These are phyloP conservation scores for Halcyon smyrnensis DNA, from an alignment of 2,797 vertebrate species.

Conservation along the genomic window DNA sequence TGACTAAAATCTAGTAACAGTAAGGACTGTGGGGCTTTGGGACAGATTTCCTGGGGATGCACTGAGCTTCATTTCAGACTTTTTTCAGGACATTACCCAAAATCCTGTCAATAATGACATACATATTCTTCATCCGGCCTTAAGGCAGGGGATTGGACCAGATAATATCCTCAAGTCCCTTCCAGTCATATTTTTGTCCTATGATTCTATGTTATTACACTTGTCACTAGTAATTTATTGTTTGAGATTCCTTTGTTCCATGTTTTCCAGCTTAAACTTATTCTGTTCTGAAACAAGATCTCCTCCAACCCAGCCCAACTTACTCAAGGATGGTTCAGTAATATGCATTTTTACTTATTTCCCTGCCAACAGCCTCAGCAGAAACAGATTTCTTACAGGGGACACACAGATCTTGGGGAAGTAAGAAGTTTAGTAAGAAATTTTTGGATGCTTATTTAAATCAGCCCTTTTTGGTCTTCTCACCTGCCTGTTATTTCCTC, in stretches of 20 bases:
- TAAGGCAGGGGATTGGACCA: not conserved
- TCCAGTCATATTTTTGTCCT: not conserved
- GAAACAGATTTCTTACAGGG: conserved; percentile 10
- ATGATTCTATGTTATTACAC: not conserved
- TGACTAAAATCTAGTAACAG: not conserved
- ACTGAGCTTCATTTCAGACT: not conserved
- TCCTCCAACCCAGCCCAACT: not conserved
- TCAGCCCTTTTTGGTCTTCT: not conserved
- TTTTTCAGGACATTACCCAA: not conserved
- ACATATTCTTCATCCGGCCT: not conserved
- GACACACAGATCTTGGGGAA: not conserved
- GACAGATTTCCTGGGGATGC: not conserved
- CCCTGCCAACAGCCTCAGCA: not conserved
- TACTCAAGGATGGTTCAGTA: not conserved
- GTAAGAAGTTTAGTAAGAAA: not conserved
- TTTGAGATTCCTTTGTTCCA: conserved; percentile 15
- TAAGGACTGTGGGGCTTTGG: not conserved
- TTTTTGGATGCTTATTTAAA: not conserved
- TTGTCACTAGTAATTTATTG: conserved; percentile 28
- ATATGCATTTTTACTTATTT: conserved; percentile 22
- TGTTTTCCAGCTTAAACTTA: not conserved
- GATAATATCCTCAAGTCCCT: not conserved
- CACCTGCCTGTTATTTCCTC: not conserved
- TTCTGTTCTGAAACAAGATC: not conserved
- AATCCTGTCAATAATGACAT: not conserved